Conservation (phyloP, 2,113 vertebrate species). For the Poicephalus gulielmi region DNA sequence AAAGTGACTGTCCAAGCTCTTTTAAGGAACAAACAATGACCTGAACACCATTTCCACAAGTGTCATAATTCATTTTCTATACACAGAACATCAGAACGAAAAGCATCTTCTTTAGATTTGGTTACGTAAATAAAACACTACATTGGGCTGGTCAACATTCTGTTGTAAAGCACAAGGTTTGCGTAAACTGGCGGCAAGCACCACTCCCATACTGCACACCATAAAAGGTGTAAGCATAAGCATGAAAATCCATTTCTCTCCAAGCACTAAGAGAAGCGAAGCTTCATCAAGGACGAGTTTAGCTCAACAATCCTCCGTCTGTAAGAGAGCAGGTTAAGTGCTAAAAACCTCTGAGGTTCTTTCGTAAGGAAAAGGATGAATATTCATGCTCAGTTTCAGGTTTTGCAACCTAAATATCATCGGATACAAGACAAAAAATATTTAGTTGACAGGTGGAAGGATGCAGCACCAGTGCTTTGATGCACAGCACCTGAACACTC, state of each 20-base stretch:
- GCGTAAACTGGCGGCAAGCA: not conserved
- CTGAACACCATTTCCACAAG: not conserved
- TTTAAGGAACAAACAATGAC: not conserved
- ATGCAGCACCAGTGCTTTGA: not conserved
- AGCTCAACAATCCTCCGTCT: not conserved
- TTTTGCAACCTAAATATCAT: not conserved
- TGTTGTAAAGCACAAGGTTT: not conserved
- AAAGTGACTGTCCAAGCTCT: not conserved
- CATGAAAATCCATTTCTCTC: not conserved
- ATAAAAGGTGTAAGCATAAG: not conserved
- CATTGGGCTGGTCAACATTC: not conserved
- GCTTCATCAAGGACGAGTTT: not conserved
- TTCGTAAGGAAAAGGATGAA: not conserved
- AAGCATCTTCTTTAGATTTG: not conserved
- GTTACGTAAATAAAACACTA: not conserved
- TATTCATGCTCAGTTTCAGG: not conserved
- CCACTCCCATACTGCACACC: not conserved
- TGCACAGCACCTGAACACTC: slow-evolving; percentile 12
- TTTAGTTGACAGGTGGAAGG: not conserved
- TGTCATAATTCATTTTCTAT: not conserved
- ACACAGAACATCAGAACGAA: not conserved
- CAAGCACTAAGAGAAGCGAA: not conserved
- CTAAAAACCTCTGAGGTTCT: not conserved
- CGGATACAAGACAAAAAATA: not conserved
- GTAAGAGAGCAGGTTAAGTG: not conserved